Conservation (phyloP, 2,888 invertebrate genomes). For the Amiota mariae region DNA sequence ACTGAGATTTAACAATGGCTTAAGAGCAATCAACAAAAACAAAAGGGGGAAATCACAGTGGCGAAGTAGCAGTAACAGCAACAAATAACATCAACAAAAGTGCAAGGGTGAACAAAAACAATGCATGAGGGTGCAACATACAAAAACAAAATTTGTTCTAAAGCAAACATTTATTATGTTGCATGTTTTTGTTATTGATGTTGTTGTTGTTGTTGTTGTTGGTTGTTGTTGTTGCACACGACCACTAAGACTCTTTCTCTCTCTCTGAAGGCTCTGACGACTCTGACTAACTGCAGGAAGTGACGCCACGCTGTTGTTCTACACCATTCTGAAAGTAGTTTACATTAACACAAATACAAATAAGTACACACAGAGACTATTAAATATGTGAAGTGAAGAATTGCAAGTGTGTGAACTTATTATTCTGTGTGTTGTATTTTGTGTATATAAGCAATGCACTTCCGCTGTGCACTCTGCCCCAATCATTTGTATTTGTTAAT, state of each 20-base stretch:
- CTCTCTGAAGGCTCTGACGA: neutral
- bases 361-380: neutral
- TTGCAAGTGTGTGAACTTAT: neutral
- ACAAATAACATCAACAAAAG: neutral
- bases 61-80: constrained; percentile 29
- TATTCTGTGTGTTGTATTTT: neutral
- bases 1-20: constrained; percentile 38
- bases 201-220: constrained; percentile 25
- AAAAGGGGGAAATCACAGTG: neutral
- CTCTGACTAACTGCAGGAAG: neutral
- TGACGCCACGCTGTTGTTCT: constrained; percentile 35
- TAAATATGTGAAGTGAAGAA: neutral
- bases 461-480: neutral
- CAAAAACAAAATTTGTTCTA: constrained; percentile 5
- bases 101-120: too few relatives aligned
- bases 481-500: constrained; percentile 57
- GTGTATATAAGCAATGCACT: constrained; percentile 13
- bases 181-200: constrained; percentile 23
- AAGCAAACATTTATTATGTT: constrained; percentile 35
- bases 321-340: constrained; percentile 7
- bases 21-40: constrained; percentile 20
- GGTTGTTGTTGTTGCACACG: constrained; percentile 22
- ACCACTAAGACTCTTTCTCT: neutral
- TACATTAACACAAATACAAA: neutral
- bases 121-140: neutral